Conservation (phyloP, 2,888 invertebrate genomes). For the Polia nebulosa region DNA sequence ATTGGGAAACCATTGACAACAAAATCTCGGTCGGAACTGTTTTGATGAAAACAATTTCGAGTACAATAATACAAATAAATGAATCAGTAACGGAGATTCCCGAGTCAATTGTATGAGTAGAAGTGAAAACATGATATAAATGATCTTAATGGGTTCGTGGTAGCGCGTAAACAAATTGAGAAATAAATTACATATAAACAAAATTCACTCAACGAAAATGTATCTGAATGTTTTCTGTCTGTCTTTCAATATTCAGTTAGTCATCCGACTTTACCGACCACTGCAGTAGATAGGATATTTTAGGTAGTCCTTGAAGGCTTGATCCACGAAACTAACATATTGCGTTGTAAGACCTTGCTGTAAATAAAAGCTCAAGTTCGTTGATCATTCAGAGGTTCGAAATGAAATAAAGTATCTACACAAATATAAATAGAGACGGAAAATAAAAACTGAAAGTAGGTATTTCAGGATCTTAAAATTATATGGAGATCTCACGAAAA, state of each 20-base stretch:
- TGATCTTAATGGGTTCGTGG: conserved; percentile 57
- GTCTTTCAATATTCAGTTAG: conserved; percentile 66
- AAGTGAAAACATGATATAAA: conserved; percentile 56
- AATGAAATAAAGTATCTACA: conserved; percentile 37
- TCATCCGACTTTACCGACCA: conserved; percentile 47
- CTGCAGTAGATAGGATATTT: conserved; percentile 36
- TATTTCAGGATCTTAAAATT: background rate
- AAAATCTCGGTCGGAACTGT: conserved; percentile 30
- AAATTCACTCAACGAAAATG: conserved; percentile 62
- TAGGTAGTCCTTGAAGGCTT: conserved; percentile 40
- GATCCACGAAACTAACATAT: conserved; percentile 38
- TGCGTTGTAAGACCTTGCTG: conserved; percentile 47
- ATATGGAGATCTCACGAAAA: background rate
- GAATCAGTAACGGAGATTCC: conserved; percentile 70
- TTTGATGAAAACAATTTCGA: conserved; percentile 67
- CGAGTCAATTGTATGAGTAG: conserved; percentile 51
- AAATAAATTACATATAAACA: conserved; percentile 69
- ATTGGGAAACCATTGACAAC: conserved; percentile 24
- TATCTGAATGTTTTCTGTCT: conserved; percentile 64
- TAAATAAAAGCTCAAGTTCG: conserved; percentile 47
- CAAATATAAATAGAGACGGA: conserved; percentile 32
- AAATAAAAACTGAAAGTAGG: conserved; percentile 36
- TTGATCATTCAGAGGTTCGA: conserved; percentile 33
- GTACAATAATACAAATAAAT: conserved; percentile 65
- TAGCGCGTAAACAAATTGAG: conserved; percentile 68